Evolutionary conservation across 2,797 vertebrate genomes (phyloP).

Genomic region (Mionectes olivaceus): DNA sequence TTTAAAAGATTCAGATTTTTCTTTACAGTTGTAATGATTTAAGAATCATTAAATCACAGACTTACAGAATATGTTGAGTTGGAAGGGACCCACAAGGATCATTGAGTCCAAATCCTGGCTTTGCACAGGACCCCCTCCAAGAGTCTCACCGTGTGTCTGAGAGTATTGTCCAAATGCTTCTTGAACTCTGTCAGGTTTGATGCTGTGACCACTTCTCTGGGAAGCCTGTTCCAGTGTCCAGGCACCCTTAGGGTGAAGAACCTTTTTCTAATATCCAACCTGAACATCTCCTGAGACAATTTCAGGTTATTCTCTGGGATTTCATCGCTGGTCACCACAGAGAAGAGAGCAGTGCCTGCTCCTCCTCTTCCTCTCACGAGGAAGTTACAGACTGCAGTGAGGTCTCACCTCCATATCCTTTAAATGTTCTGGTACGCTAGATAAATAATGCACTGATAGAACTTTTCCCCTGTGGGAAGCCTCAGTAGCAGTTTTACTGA

Average conservation of each 20-base stretch:
- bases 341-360: background rate
- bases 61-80: background rate
- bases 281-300: no score
- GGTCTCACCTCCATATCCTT: background rate
- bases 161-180: background rate
- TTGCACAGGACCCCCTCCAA: background rate
- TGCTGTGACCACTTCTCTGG: background rate
- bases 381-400: background rate
- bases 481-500: background rate
- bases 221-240: background rate
- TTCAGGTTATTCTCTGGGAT: background rate
- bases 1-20: background rate
- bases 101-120: no score
- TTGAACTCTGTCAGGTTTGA: background rate
- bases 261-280: background rate
- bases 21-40: background rate
- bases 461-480: background rate
- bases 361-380: background rate
- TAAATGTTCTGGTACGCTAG: background rate
- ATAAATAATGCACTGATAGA: background rate
- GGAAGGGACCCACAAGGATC: background rate
- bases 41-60: background rate
- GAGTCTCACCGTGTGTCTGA: background rate
- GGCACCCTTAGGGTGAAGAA: background rate
- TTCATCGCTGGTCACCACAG: background rate